Evolutionary conservation across 2,113 vertebrate species (phyloP).

Genomic region (Daphoenositta chrysoptera): DNA sequence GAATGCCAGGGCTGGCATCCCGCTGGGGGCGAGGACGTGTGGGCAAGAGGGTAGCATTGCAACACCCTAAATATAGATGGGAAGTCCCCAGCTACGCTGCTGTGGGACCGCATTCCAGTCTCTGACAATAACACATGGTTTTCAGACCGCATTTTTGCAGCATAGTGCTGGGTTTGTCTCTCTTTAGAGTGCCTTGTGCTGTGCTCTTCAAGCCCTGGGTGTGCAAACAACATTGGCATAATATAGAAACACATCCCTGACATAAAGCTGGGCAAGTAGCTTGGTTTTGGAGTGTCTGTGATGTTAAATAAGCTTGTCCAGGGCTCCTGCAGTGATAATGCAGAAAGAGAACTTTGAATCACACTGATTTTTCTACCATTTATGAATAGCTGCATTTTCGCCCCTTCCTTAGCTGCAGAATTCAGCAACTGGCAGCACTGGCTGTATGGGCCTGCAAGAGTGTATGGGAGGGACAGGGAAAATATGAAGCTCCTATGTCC

Average conservation of each 20-base stretch:
- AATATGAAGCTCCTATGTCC: background rate
- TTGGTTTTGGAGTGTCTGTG: background rate
- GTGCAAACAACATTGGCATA: background rate
- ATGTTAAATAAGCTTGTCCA: background rate
- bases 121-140: background rate
- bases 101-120: background rate
- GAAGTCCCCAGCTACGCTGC: background rate
- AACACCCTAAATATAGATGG: slow-evolving; percentile 35
- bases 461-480: background rate
- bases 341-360: background rate
- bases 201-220: background rate
- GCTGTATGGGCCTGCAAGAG: no score
- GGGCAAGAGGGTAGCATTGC: background rate
- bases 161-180: background rate
- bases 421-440: background rate
- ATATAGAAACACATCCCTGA: background rate
- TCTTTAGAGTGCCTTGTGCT: background rate
- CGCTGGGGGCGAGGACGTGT: background rate
- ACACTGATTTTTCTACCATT: background rate
- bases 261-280: background rate
- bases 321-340: background rate
- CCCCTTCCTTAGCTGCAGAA: background rate
- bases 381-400: background rate
- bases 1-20: background rate
- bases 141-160: background rate